Evolutionary conservation across 2,797 vertebrate genomes (phyloP), one percentile per base, ranked within the genome.

Genomic region (Labeo calbasu): DNA sequence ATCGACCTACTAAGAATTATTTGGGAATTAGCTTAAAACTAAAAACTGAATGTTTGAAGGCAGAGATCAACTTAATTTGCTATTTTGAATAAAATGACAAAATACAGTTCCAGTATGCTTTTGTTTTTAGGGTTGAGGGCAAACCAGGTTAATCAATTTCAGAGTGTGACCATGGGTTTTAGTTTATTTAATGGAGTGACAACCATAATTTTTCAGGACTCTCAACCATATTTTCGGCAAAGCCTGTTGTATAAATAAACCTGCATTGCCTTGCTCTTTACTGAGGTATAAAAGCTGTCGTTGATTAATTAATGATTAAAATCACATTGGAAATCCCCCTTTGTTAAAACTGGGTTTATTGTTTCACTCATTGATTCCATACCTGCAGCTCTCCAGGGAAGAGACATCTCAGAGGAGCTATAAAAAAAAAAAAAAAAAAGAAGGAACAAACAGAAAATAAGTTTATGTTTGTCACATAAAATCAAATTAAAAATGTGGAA

Each of bases 371-470:
- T 23, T 61, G 14, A 65, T 32, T 88, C 87, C 57, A 70, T 97
- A 99, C 98, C 98, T 97, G 97, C 91, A 81, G 95, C 95, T 96
- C 96, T 97, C 98, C 98, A 99, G 88, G 97, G 97, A 94, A 98
- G 96, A 87, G 98, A 99, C 94, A 98, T 99, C 94, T 99, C 98
- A 94, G 98, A 99, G 61, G 98, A 99, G 94, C 98, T 99, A n/a
- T n/a, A n/a, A 92, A 78, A 85, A 82, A 81, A 87, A 82, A 84
- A 75, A 87, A 23, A 91, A 71, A 80, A 88, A 1, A 63, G 83
- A 81, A 9, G n/a, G 1, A 28, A 59, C n/a, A 25, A 25, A 61
- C 12, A 14, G 12, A 61, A 25, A 61, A 25, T 25, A 25, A 61
- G 59, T 61, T 48, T 28, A 8, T 43, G 15, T 21, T 28, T 36